A percentile compares a stretch with the other conserved stretches of the same genome.
Evolutionary conservation across 1,140 invertebrate species (phyloP).

Genomic region (Drosophila truncata): DNA sequence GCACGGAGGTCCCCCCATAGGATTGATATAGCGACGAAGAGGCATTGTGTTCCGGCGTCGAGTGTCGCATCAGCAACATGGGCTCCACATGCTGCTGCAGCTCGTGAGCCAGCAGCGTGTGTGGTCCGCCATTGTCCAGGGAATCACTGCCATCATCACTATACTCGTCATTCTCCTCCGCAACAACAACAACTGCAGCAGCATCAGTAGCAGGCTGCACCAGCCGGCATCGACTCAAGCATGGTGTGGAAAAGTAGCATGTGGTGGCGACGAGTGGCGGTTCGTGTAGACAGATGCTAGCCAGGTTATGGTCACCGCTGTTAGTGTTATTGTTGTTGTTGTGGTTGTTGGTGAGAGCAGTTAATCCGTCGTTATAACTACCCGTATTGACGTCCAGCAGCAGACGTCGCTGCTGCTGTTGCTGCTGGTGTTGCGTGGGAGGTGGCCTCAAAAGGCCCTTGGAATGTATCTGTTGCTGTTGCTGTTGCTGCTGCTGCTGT

Average conservation of each 20-base stretch:
- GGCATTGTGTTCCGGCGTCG: slow-evolving; percentile 56
- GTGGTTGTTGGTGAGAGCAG: slow-evolving; percentile 52
- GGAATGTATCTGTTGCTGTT: slow-evolving; percentile 74
- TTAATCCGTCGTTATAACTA: slow-evolving; percentile 74
- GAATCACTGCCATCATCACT: slow-evolving; percentile 54
- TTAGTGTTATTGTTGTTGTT: slow-evolving; percentile 52
- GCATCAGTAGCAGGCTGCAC: slow-evolving; percentile 10
- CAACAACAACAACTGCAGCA: slow-evolving; percentile 26
- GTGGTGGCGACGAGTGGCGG: slow-evolving; percentile 41
- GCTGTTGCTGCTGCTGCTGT: slow-evolving; percentile 48
- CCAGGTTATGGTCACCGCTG: slow-evolving; percentile 35
- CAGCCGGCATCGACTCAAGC: slow-evolving; percentile 37
- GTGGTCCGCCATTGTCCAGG: slow-evolving; percentile 50
- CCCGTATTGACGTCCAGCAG: slow-evolving; percentile 80
- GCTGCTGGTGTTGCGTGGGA: slow-evolving; percentile 44
- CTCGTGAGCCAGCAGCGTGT: slow-evolving; percentile 60
- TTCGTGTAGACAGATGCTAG: slow-evolving; percentile 59
- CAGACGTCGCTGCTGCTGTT: slow-evolving; percentile 66
- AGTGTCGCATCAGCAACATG: slow-evolving; percentile 60
- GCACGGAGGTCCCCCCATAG: slow-evolving; percentile 36
- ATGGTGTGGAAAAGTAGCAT: slow-evolving; percentile 73
- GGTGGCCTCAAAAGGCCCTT: slow-evolving; percentile 69
- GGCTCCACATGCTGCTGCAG: slow-evolving; percentile 67
- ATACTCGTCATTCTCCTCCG: slow-evolving; percentile 18
- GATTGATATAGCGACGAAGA: slow-evolving; percentile 61